Percentiles rank a stretch among this genome's conserved stretches.
These are phyloP conservation scores for Sebastes nivosus DNA, from an alignment of 2,797 vertebrate genomes.

Conservation along the genomic window DNA sequence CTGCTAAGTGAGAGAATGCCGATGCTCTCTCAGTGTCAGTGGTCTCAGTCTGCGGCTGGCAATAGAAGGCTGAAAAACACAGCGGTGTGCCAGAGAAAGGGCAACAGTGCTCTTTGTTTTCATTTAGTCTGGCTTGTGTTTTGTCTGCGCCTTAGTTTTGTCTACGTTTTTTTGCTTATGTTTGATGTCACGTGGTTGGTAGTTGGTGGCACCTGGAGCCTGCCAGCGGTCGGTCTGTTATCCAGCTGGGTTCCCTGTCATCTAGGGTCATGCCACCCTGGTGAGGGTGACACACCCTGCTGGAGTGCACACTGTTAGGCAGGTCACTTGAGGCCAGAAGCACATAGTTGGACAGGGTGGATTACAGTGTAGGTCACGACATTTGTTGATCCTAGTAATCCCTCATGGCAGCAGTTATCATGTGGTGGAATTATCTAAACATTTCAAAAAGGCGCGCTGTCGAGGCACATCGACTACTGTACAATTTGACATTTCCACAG, in stretches of 20 bases:
- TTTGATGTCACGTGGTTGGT: slow-evolving; percentile 53
- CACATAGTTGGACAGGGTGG: slow-evolving; percentile 44
- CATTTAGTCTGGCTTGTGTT: slow-evolving; percentile 69
- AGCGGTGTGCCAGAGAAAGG: slow-evolving; percentile 33
- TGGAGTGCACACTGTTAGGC: slow-evolving; percentile 13
- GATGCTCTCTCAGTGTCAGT: slow-evolving; percentile 37
- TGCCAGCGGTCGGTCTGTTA: slow-evolving; percentile 39
- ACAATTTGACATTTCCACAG: slow-evolving; percentile 27
- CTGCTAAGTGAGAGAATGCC: slow-evolving; percentile 39
- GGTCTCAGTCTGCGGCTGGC: slow-evolving; percentile 25
- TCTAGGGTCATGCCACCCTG: slow-evolving; percentile 63
- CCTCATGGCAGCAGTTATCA: slow-evolving; percentile 42
- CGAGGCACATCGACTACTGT: slow-evolving; percentile 3
- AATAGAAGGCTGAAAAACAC: slow-evolving; percentile 34
- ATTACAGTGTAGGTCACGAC: slow-evolving; percentile 54
- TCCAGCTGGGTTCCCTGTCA: slow-evolving; percentile 61
- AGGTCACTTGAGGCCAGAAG: slow-evolving; percentile 51
- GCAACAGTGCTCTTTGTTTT: slow-evolving; percentile 68
- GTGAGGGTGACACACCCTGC: slow-evolving; percentile 56
- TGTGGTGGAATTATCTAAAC: slow-evolving; percentile 60
- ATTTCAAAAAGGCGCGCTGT: slow-evolving; percentile 40
- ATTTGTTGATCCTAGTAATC: slow-evolving; percentile 55
- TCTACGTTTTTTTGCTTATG: slow-evolving; percentile 45
- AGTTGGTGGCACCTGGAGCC: slow-evolving; percentile 48
- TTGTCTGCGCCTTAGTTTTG: slow-evolving; percentile 59